These are phyloP conservation scores for Cnemophilus loriae DNA, from an alignment of 2,113 vertebrate genomes.

Conservation along the genomic window DNA sequence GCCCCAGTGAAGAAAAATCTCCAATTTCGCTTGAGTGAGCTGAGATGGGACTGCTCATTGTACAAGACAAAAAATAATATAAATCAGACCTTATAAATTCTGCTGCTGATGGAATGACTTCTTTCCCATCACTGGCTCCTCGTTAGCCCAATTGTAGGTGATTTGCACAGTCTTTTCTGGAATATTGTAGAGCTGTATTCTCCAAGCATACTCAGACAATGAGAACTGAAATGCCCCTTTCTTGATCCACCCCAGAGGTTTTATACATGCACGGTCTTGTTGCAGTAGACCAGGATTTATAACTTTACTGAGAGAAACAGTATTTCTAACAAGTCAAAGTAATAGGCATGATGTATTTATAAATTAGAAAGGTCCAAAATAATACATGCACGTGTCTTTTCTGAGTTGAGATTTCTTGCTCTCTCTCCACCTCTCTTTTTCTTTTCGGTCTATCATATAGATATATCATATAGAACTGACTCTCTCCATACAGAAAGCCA, in stretches of 20 bases:
- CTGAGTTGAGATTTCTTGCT: neutral
- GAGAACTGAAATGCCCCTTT: neutral
- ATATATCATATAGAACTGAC: neutral
- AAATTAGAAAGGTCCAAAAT: neutral
- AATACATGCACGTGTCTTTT: neutral
- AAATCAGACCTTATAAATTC: neutral
- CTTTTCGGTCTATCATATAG: neutral
- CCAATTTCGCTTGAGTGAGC: neutral
- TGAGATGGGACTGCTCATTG: neutral
- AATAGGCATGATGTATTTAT: neutral
- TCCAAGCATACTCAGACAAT: neutral
- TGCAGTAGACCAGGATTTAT: neutral
- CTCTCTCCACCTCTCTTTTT: neutral
- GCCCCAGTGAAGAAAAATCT: neutral
- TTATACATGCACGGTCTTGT: neutral
- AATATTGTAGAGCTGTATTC: neutral
- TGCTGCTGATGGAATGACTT: neutral
- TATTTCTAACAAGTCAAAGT: neutral
- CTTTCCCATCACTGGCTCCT: neutral
- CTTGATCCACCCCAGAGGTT: neutral
- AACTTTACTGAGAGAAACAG: neutral
- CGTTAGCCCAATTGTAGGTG: neutral
- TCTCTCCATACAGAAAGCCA: neutral
- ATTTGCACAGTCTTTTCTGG: neutral
- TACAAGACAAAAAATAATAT: neutral